A percentile compares a stretch with the other conserved stretches of the same genome.
Conservation (phyloP, 2,797 vertebrate species). For the Macrochelys suwanniensis region DNA sequence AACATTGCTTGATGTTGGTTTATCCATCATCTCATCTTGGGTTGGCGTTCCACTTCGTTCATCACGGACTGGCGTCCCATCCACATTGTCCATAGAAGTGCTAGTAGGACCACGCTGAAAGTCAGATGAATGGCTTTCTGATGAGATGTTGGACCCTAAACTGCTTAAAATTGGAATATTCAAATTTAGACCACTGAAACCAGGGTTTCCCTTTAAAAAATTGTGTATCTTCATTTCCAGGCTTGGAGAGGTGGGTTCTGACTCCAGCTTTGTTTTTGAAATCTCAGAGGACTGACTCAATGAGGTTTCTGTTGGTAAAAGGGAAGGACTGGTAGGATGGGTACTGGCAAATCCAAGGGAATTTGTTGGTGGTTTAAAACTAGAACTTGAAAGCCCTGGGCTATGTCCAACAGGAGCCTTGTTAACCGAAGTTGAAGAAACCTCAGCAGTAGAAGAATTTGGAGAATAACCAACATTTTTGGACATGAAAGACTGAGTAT, state of each 20-base stretch:
- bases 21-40: constrained; percentile 99
- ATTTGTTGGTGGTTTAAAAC: constrained; percentile 80
- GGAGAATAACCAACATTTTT: constrained; percentile 83
- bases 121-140: constrained; percentile 77
- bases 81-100: constrained; percentile 89
- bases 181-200: constrained; percentile 92
- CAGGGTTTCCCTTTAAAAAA: constrained; percentile 97
- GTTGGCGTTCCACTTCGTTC: constrained; percentile 96
- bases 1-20: constrained; percentile 83
- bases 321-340: constrained; percentile 78
- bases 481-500: constrained; percentile 74
- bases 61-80: constrained; percentile 94
- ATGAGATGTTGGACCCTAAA: constrained; percentile 75
- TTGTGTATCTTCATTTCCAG: constrained; percentile 99
- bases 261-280: constrained; percentile 81
- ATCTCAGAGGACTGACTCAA: constrained; percentile 76
- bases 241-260: constrained; percentile 86
- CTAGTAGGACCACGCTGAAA: constrained; percentile 82
- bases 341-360: constrained; percentile 76
- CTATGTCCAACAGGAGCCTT: constrained; percentile 75
- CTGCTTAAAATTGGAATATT: constrained; percentile 89
- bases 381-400: constrained; percentile 73
- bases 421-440: constrained; percentile 82
- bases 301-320: constrained; percentile 73
- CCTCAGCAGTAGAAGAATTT: constrained; percentile 83